Evolutionary conservation across 2,888 invertebrate genomes (phyloP).

Genomic region (Archips crataeganus): DNA sequence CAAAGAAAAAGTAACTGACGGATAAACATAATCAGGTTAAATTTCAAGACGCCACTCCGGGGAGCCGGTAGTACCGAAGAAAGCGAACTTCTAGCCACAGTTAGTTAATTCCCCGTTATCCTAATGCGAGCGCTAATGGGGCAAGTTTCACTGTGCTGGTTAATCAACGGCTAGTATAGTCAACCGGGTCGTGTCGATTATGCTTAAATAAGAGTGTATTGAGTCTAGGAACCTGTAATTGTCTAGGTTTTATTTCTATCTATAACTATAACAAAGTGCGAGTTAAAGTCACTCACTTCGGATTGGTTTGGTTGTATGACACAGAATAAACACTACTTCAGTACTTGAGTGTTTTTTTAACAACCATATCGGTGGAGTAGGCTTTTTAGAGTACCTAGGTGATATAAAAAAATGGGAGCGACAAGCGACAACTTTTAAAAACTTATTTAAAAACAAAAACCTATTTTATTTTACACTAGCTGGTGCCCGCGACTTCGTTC

Average conservation of each 20-base stretch:
- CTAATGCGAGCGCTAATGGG: constrained; percentile 19
- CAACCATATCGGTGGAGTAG: too few species aligned
- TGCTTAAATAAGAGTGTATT: not conserved
- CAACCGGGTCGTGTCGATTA: not conserved
- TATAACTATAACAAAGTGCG: not conserved
- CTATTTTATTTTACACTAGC: too few species aligned
- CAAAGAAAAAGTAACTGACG: not conserved
- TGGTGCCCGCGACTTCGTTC: too few species aligned
- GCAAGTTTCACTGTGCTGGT: constrained; percentile 10
- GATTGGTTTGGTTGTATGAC: too few species aligned
- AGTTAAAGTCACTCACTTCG: too few species aligned
- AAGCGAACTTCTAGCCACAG: constrained; percentile 3
- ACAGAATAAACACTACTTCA: too few species aligned
- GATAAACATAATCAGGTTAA: not conserved
- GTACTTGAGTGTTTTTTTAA: too few species aligned
- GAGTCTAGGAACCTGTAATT: not conserved
- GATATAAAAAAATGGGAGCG: too few species aligned
- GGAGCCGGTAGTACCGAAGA: not conserved
- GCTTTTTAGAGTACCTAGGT: too few species aligned
- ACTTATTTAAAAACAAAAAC: too few species aligned
- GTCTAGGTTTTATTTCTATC: not conserved
- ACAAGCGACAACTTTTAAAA: too few species aligned
- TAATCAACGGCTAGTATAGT: constrained; percentile 3
- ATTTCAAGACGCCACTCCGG: not conserved
- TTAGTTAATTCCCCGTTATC: constrained; percentile 17